Conservation (phyloP, 2,797 vertebrate genomes). For the Hapalemur alaotrensis region DNA sequence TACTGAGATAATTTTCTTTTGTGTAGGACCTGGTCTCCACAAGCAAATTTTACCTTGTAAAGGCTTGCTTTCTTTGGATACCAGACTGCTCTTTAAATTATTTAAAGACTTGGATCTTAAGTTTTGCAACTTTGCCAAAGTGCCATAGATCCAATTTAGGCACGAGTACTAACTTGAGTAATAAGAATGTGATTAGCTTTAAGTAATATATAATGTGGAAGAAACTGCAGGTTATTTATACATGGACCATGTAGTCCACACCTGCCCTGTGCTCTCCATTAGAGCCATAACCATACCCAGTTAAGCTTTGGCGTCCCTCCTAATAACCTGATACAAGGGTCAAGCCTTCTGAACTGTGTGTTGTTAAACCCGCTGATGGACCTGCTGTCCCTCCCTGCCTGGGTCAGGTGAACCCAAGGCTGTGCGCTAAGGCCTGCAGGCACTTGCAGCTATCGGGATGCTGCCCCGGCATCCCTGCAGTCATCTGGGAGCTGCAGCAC, state of each 20-base stretch:
- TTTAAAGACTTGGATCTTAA: background rate
- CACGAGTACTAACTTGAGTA: background rate
- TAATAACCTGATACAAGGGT: background rate
- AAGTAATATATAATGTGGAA: background rate
- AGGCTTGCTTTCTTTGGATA: background rate
- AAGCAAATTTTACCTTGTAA: background rate
- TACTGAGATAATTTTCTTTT: background rate
- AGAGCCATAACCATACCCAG: background rate
- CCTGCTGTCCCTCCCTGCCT: background rate
- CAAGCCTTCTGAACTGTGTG: background rate
- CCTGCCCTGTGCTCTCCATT: background rate
- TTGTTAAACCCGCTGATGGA: background rate
- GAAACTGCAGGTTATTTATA: background rate
- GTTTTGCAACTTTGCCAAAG: background rate
- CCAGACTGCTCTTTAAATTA: background rate
- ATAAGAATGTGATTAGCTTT: background rate
- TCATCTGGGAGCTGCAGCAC: background rate
- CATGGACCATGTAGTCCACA: background rate
- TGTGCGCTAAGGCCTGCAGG: background rate
- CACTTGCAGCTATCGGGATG: background rate
- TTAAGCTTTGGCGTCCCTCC: background rate
- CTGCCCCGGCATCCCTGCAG: accelerated
- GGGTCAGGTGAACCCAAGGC: background rate
- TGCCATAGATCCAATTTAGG: background rate
- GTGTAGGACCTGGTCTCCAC: background rate